Evolutionary conservation across 2,113 vertebrate species (phyloP), one percentile per base, ranked within the genome.

Genomic region (Lycocorax pyrrhopterus): DNA sequence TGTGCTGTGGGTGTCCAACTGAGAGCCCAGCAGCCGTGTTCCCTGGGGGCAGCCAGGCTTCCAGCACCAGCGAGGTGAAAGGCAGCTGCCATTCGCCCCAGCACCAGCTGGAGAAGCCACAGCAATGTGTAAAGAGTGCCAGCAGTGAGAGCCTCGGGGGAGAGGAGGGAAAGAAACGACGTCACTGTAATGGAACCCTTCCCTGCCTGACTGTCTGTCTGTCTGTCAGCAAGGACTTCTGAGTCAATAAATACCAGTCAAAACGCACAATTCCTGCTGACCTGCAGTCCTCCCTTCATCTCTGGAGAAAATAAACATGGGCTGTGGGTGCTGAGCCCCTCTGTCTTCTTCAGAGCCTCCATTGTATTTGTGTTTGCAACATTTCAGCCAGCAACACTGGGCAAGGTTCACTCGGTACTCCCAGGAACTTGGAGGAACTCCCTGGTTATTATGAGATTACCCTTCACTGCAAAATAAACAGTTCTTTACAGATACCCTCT

Each of bases 211-310:
- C 96, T 96, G 77, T 84, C 98, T 97, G 76, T 97, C 89, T 96
- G 96, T 98, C 98, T 98, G 97, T 98, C 98, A 98, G 95, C 96
- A 81, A 93, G 95, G 95, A 78, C 94, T 96, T 98, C 96, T 97
- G 97, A 96, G 89, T 98, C 98, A 98, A 98, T 97, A 98, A 98
- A 98, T 98, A 98, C 77, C 93, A 94, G 97, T 94, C 97, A 96
- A 81, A 97, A 98, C 3, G 95, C 96, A 93, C 93, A 96, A 95
- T 93, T 97, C 86, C 87, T 73, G 77, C 88, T 97, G 98, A 97
- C 97, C 97, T 96, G 68, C 69, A 90, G 95, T 89, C 87, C 58
- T 88, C 93, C 23, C 90, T 96, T 95, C 85, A 89, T 97, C 94
- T 96, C 89, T 95, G 98, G 96, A 97, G 96, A 98, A 98, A 98